These are phyloP conservation scores for Xanthia togata DNA, from an alignment of 2,888 invertebrate genomes.

Conservation along the genomic window DNA sequence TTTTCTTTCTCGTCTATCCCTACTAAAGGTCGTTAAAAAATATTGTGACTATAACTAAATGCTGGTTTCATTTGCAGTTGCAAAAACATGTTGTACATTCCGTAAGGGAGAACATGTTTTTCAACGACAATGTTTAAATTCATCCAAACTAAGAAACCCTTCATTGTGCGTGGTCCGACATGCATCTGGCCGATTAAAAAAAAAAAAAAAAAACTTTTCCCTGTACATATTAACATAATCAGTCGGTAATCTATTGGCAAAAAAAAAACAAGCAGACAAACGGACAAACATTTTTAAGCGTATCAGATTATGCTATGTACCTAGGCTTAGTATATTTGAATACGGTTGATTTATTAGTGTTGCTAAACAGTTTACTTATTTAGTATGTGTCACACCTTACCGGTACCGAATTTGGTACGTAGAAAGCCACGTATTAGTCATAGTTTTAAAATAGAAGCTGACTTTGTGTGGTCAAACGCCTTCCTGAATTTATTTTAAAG, in stretches of 20 bases:
- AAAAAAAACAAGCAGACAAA: neutral
- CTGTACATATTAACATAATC: neutral
- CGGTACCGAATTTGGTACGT: conserved; percentile 60
- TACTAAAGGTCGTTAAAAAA: too few relatives aligned
- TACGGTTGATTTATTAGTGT: conserved; percentile 54
- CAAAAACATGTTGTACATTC: too few relatives aligned
- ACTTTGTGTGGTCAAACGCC: conserved; percentile 27
- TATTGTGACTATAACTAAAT: too few relatives aligned
- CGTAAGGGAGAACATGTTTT: too few relatives aligned
- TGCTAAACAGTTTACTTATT: conserved; percentile 48
- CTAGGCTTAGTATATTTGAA: conserved; percentile 29
- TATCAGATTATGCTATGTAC: neutral
- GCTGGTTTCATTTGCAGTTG: too few relatives aligned
- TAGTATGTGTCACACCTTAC: conserved; percentile 57
- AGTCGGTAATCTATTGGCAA: neutral
- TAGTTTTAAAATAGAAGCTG: conserved; percentile 35
- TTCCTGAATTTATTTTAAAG: conserved; percentile 5
- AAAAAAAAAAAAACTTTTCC: too few relatives aligned
- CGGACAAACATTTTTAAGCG: neutral
- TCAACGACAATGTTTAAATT: too few relatives aligned
- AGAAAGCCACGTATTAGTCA: conserved; percentile 62
- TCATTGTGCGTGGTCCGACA: too few relatives aligned
- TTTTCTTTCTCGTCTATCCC: too few relatives aligned
- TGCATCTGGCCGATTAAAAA: too few relatives aligned
- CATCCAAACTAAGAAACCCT: too few relatives aligned